Evolutionary conservation across 2,888 invertebrate species (phyloP).

Genomic region (Drosophila phalerata): DNA sequence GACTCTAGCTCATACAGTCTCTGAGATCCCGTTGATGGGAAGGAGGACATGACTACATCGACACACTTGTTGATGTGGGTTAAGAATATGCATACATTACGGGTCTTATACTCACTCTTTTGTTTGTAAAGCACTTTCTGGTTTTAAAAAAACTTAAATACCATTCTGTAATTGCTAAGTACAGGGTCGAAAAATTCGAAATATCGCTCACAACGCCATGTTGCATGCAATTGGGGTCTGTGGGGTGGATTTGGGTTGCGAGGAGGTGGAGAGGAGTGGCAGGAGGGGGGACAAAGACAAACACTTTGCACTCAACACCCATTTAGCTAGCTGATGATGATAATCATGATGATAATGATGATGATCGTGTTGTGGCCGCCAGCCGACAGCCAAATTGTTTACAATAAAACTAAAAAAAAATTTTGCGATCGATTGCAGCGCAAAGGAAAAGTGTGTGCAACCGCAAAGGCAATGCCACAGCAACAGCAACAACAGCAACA

Average conservation of each 20-base stretch:
- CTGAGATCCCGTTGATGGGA: no score
- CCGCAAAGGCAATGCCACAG: conserved; percentile 59
- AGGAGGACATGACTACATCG: no score
- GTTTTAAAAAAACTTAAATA: neutral
- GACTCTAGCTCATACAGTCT: no score
- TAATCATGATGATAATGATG: conserved; percentile 21
- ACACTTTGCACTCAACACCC: conserved; percentile 81
- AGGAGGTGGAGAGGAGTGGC: neutral
- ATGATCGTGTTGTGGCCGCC: conserved; percentile 64
- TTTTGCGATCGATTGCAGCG: conserved; percentile 77
- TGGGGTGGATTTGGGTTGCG: neutral
- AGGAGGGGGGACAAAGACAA: conserved; percentile 47
- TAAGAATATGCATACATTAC: no score
- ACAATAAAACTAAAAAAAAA: conserved; percentile 62
- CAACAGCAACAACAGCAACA: conserved; percentile 16
- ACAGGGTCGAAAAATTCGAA: neutral
- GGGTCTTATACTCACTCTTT: no score
- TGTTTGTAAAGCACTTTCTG: neutral
- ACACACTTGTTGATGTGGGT: no score
- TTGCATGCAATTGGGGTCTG: conserved; percentile 34
- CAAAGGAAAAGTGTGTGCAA: conserved; percentile 65
- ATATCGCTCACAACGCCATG: conserved; percentile 43
- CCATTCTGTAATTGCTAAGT: neutral
- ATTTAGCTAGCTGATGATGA: conserved; percentile 69
- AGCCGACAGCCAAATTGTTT: conserved; percentile 78